Percentiles rank a stretch among this genome's conserved stretches.
phyloP scores from a whole-genome alignment of 1,140 invertebrate species.

The Probaryconus sp. region DNA sequence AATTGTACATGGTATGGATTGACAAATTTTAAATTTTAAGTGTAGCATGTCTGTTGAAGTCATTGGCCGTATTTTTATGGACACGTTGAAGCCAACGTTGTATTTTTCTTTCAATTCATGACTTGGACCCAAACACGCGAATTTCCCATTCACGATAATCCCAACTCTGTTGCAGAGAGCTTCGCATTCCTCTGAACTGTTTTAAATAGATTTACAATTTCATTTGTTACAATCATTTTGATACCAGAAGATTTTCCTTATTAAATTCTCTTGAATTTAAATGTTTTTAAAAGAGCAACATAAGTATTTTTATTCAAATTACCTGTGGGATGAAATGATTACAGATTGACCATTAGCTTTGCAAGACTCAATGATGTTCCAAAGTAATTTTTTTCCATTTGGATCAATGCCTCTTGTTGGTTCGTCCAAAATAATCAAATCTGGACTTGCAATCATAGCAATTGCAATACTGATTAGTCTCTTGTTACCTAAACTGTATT shows the following conservation, averaged over 20 bases:
- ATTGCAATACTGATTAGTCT: slow-evolving; percentile 95
- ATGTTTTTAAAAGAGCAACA: too few relatives aligned
- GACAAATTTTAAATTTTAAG: slow-evolving; percentile 67
- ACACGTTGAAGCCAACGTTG: slow-evolving; percentile 78
- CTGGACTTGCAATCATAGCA: slow-evolving; percentile 89
- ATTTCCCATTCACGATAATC: slow-evolving; percentile 91
- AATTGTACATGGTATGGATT: slow-evolving; percentile 64
- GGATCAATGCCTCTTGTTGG: slow-evolving; percentile 90
- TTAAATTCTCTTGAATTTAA: slow-evolving; percentile 47
- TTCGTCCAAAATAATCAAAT: slow-evolving; percentile 86
- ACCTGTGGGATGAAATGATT: slow-evolving; percentile 83
- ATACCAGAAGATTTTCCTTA: not conserved
- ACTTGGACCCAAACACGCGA: slow-evolving; percentile 84
- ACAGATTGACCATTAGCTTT: slow-evolving; percentile 83
- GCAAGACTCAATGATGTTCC: slow-evolving; percentile 83
- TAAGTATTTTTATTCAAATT: too few relatives aligned
- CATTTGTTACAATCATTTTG: not conserved
- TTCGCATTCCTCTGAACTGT: slow-evolving; percentile 94
- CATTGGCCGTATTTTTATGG: slow-evolving; percentile 69
- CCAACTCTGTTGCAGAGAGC: slow-evolving; percentile 89
- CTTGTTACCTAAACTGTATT: slow-evolving; percentile 95
- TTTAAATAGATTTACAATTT: not conserved
- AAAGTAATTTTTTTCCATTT: slow-evolving; percentile 86
- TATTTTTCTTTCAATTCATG: slow-evolving; percentile 83
- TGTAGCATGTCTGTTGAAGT: slow-evolving; percentile 37